These are phyloP conservation scores for Tonatia bakeri DNA, from an alignment of 2,113 vertebrate species.

Conservation along the genomic window DNA sequence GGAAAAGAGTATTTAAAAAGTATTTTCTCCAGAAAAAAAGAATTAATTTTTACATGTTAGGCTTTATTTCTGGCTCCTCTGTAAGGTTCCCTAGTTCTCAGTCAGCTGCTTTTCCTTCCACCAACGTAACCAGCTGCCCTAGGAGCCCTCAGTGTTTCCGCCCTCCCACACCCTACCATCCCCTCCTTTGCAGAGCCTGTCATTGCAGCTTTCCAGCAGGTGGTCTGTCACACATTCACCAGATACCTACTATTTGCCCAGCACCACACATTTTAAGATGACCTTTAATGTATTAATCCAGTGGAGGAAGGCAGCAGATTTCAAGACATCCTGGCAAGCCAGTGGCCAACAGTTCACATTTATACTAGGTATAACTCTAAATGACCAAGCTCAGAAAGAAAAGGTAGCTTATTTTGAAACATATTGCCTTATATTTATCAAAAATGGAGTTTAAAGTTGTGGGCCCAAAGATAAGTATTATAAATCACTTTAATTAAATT, in stretches of 20 bases:
- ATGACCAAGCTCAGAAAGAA: neutral
- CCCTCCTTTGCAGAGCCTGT: rapidly evolving
- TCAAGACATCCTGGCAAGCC: neutral
- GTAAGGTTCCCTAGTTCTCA: neutral
- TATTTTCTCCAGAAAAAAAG: neutral
- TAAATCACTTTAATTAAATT: neutral
- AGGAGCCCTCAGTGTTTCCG: neutral
- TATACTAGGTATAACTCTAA: neutral
- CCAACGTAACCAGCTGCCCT: neutral
- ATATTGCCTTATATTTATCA: neutral
- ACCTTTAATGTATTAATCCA: neutral
- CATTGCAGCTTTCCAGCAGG: neutral
- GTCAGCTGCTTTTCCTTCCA: neutral
- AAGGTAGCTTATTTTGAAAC: neutral
- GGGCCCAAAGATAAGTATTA: neutral
- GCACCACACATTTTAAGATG: neutral
- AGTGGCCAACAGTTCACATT: neutral
- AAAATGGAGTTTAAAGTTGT: neutral
- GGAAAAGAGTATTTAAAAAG: neutral
- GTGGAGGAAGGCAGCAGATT: neutral
- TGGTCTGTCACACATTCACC: neutral
- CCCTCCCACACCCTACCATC: neutral
- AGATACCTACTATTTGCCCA: neutral
- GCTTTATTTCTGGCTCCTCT: neutral
- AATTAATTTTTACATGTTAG: neutral